Evolutionary conservation across 1,140 invertebrate species (phyloP).

Genomic region (Nilaparvata lugens): DNA sequence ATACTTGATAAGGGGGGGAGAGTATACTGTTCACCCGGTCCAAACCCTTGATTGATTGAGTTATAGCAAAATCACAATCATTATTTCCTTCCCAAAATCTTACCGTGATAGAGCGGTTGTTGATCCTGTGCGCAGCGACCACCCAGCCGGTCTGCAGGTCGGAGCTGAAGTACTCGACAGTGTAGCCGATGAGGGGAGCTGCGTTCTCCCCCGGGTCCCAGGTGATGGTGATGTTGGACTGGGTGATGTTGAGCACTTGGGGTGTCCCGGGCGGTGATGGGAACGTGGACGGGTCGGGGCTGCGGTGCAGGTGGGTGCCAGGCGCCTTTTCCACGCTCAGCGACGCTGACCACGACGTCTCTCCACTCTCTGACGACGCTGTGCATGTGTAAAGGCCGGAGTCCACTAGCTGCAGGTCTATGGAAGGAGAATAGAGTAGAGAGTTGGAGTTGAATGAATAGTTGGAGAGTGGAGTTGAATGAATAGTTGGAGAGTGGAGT

Average conservation of each 20-base stretch:
- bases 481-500: too few relatives aligned
- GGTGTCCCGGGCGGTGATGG: constrained; percentile 66
- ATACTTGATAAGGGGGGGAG: too few relatives aligned
- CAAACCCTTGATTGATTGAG: too few relatives aligned
- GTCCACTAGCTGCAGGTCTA: constrained; percentile 64
- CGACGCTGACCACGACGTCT: constrained; percentile 73
- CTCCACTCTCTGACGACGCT: constrained; percentile 67
- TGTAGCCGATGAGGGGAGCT: constrained; percentile 55
- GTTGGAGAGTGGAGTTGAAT: too few relatives aligned
- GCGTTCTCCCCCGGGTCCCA: constrained; percentile 48
- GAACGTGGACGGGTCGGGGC: constrained; percentile 62
- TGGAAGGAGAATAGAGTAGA: constrained; percentile 21
- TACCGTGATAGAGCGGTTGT: constrained; percentile 18
- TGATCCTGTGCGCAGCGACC: constrained; percentile 42
- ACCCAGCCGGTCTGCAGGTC: constrained; percentile 69
- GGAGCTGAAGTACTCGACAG: constrained; percentile 78
- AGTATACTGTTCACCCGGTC: too few relatives aligned
- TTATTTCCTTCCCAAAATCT: too few relatives aligned
- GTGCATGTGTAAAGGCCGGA: constrained; percentile 71
- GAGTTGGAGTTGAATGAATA: too few relatives aligned
- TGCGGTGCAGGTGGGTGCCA: constrained; percentile 57
- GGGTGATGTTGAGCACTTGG: constrained; percentile 62
- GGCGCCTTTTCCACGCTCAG: constrained; percentile 53
- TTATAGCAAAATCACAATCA: too few relatives aligned
- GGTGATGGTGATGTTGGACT: constrained; percentile 64